Conservation (phyloP, 2,797 vertebrate genomes). For the Poeciliopsis presidionis region DNA sequence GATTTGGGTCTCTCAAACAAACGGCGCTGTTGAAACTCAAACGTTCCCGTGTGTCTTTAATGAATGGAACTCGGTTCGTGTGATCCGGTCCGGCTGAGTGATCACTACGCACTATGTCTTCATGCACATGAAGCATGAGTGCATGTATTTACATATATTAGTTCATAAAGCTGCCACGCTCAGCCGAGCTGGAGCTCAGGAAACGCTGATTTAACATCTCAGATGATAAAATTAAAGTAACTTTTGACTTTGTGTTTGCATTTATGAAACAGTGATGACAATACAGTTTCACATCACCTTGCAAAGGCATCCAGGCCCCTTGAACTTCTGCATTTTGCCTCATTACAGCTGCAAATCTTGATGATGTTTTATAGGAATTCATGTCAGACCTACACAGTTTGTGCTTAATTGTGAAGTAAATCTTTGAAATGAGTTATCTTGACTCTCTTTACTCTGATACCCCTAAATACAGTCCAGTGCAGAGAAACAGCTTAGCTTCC, state of each 20-base stretch:
- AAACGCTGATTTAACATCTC: slow-evolving; percentile 13
- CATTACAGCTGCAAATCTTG: not conserved
- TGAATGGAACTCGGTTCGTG: slow-evolving; percentile 45
- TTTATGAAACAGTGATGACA: not conserved
- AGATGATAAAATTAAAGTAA: slow-evolving; percentile 7
- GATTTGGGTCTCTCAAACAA: slow-evolving; percentile 44
- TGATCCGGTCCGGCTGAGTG: slow-evolving; percentile 45
- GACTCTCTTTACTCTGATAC: not conserved
- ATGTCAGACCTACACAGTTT: not conserved
- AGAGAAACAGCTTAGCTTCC: not conserved
- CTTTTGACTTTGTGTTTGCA: slow-evolving; percentile 13
- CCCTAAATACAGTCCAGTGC: not conserved
- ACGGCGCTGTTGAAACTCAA: slow-evolving; percentile 30
- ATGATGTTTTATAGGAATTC: not conserved
- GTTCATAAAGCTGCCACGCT: slow-evolving; percentile 16
- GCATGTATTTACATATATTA: slow-evolving; percentile 36
- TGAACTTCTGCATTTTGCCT: not conserved
- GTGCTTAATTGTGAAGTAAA: not conserved
- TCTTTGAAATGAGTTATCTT: not conserved
- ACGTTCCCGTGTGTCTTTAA: slow-evolving; percentile 51
- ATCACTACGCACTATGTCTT: slow-evolving; percentile 12
- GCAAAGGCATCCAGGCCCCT: not conserved
- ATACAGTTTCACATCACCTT: not conserved
- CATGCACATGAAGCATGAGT: slow-evolving; percentile 17
- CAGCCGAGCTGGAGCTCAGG: not conserved